phyloP scores from a whole-genome alignment of 2,888 invertebrate species.

The Thecophora atra region DNA sequence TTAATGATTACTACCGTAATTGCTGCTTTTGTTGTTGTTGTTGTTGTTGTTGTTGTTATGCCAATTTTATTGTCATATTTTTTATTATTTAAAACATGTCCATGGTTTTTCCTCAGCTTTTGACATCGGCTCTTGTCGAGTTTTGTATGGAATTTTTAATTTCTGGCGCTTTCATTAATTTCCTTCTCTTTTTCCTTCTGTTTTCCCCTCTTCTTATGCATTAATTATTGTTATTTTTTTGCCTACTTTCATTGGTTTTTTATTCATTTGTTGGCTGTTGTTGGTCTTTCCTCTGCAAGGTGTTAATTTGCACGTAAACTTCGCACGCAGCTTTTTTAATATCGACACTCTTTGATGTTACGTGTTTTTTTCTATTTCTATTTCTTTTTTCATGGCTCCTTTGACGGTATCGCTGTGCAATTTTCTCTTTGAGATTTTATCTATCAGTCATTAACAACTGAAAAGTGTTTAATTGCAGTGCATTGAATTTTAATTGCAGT shows the following conservation, averaged over 20 bases:
- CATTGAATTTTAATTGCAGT: no score
- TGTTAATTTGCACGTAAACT: constrained; percentile 33
- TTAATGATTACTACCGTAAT: constrained; percentile 12
- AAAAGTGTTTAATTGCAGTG: no score
- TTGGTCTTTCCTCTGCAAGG: constrained; percentile 40
- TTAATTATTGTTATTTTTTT: constrained; percentile 3
- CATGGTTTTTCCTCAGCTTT: no score
- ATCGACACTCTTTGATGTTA: constrained; percentile 13
- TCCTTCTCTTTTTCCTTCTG: background rate
- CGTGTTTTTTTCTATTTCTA: background rate
- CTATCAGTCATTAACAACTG: no score
- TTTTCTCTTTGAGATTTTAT: no score
- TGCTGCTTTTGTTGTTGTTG: background rate
- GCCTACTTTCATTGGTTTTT: background rate
- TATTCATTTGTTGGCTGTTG: constrained; percentile 17
- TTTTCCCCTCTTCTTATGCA: background rate
- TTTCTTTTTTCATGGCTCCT: background rate
- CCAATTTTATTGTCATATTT: background rate
- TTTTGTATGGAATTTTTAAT: constrained; percentile 29
- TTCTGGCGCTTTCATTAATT: constrained; percentile 29
- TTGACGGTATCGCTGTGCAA: no score
- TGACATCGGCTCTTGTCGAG: background rate
- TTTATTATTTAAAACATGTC: background rate
- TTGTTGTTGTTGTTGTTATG: background rate
- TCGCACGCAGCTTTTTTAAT: constrained; percentile 16